These are phyloP conservation scores for Eurystomus gularis DNA, from an alignment of 2,113 vertebrate species.

Conservation along the genomic window DNA sequence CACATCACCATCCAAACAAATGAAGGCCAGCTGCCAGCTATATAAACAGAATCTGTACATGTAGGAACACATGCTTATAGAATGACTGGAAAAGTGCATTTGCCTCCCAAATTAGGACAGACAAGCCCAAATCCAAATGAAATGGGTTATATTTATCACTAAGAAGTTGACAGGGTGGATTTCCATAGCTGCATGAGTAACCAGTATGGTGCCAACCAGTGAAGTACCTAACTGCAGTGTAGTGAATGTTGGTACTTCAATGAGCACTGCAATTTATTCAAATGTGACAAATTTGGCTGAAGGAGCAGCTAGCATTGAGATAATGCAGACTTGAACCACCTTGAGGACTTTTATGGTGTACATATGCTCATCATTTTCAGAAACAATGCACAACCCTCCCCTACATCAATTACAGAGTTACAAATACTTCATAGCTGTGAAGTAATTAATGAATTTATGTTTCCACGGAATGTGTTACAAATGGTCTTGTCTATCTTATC, in stretches of 20 bases:
- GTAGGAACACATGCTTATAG: not conserved
- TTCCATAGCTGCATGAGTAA: not conserved
- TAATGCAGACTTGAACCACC: not conserved
- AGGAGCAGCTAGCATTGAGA: not conserved
- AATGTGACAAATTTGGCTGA: not conserved
- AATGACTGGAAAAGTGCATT: not conserved
- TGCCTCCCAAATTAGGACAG: not conserved
- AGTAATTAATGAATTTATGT: not conserved
- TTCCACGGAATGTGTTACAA: not conserved
- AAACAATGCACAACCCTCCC: not conserved
- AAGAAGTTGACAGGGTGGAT: not conserved
- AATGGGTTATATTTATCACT: not conserved
- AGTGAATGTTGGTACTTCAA: not conserved
- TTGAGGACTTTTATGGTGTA: not conserved
- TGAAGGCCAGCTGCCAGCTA: not conserved
- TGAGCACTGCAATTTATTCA: not conserved
- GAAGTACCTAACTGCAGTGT: not conserved
- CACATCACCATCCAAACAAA: not conserved
- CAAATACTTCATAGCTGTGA: not conserved
- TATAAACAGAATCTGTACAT: not conserved
- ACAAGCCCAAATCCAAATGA: not conserved
- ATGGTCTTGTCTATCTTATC: not conserved
- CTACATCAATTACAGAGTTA: not conserved
- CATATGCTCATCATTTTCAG: not conserved
- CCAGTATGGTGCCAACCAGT: not conserved